Base-by-base conservation (phyloP, 1,140 invertebrate species). In the Lepidurus arcticus region DNA sequence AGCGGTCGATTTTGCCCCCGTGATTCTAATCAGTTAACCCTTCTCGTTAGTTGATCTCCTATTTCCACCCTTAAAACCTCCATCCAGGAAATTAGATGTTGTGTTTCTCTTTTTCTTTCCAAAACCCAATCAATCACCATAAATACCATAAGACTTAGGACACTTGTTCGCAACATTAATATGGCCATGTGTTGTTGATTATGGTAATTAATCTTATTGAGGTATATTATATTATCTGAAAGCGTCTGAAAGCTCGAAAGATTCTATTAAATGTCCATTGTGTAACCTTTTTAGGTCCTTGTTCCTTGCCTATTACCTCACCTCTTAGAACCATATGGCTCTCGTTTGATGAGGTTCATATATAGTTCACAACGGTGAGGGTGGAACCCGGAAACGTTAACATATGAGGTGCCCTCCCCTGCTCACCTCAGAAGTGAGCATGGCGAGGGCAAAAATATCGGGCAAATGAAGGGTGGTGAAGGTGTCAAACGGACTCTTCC, bases 401-500 rank as follows among this genome's bases (percentile, higher is more conserved):
- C 53, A 65, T 65, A 21, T 65, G 53, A 65, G 53, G 16, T n/a
- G 34, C 34, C 34, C 34, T 4, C 26, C 1, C 34, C 34, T 34
- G 34, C 34, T 34, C 34, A 34, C 34, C 34, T 34, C 4, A 34
- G 34, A 34, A 34, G 34, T 34, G 34, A 34, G 34, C 2, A 34
- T 34, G 34, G 34, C 1, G 21, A 65, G 53, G 21, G 53, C 16
- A 21, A n/a, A 65, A 65, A 65, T 65, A 16, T 13, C 53, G 53
- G 53, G 53, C n/a, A 65, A 65, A 65, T 65, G 53, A 65, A 65
- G 13, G 53, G 53, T 13, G 16, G 16, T 13, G 16, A 65, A 65
- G 53, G 53, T 65, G 53, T 65, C 53, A 65, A 65, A 65, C 53
- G 53, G 53, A 65, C 16, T 65, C 53, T 65, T 65, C 53, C 53